Percentiles rank a stretch among this genome's conserved stretches.
Evolutionary conservation across 2,113 vertebrate genomes (phyloP).

Genomic region (Spizaetus ornatus): DNA sequence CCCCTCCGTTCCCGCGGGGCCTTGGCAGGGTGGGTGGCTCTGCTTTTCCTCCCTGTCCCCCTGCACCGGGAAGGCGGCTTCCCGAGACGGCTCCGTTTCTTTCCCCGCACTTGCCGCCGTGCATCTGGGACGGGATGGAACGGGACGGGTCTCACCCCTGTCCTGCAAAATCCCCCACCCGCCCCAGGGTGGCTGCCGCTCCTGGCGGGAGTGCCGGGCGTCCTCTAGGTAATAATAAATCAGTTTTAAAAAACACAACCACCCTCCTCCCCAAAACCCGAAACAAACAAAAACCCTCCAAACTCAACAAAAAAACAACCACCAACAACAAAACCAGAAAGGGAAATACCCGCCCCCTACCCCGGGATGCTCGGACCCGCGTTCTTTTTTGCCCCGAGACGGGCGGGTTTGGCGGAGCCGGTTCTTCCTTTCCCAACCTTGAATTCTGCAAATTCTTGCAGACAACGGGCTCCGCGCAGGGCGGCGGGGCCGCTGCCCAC

Average conservation of each 20-base stretch:
- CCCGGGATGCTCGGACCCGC: neutral
- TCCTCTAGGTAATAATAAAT: neutral
- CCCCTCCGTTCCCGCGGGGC: neutral
- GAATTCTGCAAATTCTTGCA: neutral
- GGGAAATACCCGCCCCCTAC: neutral
- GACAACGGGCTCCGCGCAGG: neutral
- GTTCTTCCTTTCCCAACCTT: neutral
- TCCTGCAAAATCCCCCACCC: neutral
- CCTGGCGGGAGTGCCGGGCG: neutral
- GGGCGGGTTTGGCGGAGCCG: neutral
- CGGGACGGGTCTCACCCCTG: neutral
- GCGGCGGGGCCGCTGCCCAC: neutral
- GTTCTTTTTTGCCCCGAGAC: neutral
- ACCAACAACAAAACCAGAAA: neutral
- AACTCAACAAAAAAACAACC: neutral
- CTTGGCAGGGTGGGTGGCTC: neutral
- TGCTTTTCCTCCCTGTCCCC: neutral
- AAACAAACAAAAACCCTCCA: accelerated
- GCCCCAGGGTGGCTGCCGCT: neutral
- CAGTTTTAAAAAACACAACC: accelerated
- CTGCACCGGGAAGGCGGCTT: neutral
- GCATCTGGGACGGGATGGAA: neutral
- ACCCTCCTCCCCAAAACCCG: accelerated
- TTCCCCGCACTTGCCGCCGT: neutral
- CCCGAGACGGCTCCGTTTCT: too few relatives aligned